Conservation (phyloP, 2,888 invertebrate genomes). For the Tryphoninae sp. region DNA sequence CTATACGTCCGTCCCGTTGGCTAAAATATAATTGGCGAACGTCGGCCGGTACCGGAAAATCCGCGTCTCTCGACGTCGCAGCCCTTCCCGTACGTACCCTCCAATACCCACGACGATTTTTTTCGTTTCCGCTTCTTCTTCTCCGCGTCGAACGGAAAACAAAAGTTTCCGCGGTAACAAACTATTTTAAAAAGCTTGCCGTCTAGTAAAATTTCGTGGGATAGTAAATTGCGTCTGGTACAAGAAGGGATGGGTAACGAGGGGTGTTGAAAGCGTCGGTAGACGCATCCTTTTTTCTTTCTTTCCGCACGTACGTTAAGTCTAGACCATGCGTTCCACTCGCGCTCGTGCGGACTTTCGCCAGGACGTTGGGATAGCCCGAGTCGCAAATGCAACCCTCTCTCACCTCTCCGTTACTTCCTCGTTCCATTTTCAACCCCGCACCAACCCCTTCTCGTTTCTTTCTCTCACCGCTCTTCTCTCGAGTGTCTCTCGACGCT, state of each 20-base stretch:
- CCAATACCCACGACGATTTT: conserved; percentile 18
- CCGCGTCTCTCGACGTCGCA: conserved; percentile 19
- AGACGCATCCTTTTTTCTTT: conserved; percentile 36
- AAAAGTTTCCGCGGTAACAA: conserved; percentile 67
- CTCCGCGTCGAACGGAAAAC: conserved; percentile 44
- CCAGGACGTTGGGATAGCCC: conserved; percentile 43
- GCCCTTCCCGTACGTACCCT: conserved; percentile 28
- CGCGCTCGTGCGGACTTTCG: conserved; percentile 23
- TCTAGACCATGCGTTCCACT: conserved; percentile 1
- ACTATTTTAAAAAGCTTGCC: conserved; percentile 75
- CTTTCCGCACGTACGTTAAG: neutral
- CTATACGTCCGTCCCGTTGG: neutral
- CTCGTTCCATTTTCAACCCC: conserved; percentile 13
- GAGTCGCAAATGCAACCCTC: conserved; percentile 36
- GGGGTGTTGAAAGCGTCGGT: conserved; percentile 54
- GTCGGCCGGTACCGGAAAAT: conserved; percentile 9
- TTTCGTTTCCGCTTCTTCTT: neutral
- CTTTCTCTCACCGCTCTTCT: conserved; percentile 30
- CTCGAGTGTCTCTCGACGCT: conserved; percentile 10
- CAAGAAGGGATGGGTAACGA: neutral
- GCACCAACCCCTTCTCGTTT: neutral
- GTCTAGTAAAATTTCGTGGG: conserved; percentile 77
- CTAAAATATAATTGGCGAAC: conserved; percentile 51
- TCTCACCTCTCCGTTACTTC: conserved; percentile 42
- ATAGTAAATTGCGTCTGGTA: conserved; percentile 61